Conservation (phyloP, 2,113 vertebrate genomes). For the Lasiurus cinereus region DNA sequence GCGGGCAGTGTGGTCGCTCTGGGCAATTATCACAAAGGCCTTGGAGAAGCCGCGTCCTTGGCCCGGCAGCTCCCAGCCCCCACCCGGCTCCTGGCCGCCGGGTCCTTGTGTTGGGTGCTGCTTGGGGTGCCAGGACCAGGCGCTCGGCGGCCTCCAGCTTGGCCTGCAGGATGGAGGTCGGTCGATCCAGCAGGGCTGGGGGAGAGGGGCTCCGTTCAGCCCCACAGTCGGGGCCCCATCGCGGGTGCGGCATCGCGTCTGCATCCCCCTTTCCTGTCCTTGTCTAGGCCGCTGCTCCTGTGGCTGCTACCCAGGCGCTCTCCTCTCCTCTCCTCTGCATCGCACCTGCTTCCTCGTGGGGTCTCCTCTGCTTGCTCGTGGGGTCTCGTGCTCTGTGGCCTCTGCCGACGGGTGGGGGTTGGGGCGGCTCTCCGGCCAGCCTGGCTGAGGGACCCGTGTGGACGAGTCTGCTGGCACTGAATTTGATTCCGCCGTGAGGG, state of each 20-base stretch:
- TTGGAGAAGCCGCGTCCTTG: not conserved
- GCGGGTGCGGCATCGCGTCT: not conserved
- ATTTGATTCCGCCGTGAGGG: not conserved
- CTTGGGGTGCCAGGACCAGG: not conserved
- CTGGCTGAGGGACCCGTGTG: not conserved
- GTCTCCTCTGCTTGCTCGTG: not conserved
- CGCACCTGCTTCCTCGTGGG: not conserved
- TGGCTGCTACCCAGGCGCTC: not conserved
- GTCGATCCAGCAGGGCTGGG: not conserved
- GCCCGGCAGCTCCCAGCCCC: not conserved
- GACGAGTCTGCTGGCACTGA: not conserved
- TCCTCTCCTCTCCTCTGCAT: no score
- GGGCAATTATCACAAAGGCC: not conserved
- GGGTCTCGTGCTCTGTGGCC: not conserved
- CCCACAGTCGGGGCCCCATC: not conserved
- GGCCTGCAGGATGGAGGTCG: not conserved
- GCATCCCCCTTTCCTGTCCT: no score
- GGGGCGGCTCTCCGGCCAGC: not conserved
- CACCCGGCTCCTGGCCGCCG: not conserved
- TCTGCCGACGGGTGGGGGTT: not conserved
- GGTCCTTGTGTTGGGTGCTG: not conserved
- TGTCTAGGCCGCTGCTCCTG: fast-evolving
- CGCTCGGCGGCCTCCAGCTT: not conserved
- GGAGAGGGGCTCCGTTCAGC: not conserved
- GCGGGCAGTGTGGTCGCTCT: not conserved